Evolutionary conservation across 2,888 invertebrate genomes (phyloP).

Genomic region (Rhimphoctona megacephalus): DNA sequence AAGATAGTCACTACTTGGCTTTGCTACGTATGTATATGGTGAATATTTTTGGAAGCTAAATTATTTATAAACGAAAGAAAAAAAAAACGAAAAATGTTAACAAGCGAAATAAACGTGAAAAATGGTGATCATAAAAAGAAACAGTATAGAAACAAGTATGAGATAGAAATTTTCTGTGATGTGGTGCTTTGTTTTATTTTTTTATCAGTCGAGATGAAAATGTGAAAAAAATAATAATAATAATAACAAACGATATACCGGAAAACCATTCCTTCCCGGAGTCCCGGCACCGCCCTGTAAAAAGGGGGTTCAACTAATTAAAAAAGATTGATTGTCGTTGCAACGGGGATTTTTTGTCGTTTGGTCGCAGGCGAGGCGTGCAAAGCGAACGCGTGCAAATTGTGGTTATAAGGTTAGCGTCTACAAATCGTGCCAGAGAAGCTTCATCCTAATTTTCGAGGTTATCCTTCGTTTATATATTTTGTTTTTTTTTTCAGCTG

Average conservation of each 20-base stretch:
- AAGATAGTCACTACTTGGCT: conserved; percentile 51
- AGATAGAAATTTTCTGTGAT: conserved; percentile 25
- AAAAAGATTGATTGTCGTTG: conserved; percentile 73
- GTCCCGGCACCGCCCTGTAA: conserved; percentile 92
- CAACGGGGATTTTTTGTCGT: conserved; percentile 55
- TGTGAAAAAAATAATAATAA: conserved; percentile 81
- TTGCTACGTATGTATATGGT: conserved; percentile 51
- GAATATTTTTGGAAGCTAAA: conserved; percentile 35
- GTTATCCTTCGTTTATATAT: background rate
- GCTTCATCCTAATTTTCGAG: background rate
- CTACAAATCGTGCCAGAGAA: background rate
- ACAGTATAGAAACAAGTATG: conserved; percentile 32
- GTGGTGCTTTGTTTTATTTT: background rate
- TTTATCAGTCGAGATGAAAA: conserved; percentile 65
- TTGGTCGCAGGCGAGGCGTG: conserved; percentile 51
- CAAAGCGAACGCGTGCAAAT: conserved; percentile 51
- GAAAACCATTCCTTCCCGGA: conserved; percentile 95
- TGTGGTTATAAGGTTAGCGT: conserved; percentile 12
- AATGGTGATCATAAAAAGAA: conserved; percentile 17
- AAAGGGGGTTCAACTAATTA: conserved; percentile 84
- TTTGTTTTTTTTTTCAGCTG: background rate
- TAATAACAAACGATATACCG: conserved; percentile 90
- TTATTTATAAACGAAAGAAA: conserved; percentile 19
- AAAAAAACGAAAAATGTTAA: conserved; percentile 9
- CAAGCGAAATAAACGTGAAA: conserved; percentile 17